Conservation (phyloP, 2,113 vertebrate genomes). For the Pituophis catenifer region DNA sequence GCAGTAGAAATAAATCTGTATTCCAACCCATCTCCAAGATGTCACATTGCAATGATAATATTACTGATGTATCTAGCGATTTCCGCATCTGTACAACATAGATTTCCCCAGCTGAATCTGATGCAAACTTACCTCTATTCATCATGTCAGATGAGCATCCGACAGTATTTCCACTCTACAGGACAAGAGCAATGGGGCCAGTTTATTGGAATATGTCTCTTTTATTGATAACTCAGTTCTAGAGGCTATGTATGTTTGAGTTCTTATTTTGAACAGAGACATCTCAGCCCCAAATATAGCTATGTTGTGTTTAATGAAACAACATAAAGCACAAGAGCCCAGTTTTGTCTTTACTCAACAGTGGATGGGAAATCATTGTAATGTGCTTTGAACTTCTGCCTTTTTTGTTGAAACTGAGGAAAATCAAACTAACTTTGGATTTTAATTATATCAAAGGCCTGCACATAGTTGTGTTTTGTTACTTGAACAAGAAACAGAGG, state of each 20-base stretch:
- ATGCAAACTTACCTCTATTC: not conserved
- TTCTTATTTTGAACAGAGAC: constrained; percentile 13
- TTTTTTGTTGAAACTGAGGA: not conserved
- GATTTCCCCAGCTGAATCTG: constrained; percentile 32
- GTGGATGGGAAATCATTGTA: not conserved
- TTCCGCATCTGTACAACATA: constrained; percentile 14
- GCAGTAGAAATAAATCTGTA: constrained; percentile 15
- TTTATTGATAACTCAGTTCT: constrained; percentile 34
- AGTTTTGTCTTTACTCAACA: constrained; percentile 8
- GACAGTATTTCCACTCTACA: constrained; percentile 10
- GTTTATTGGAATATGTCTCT: constrained; percentile 11
- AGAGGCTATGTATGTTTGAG: not conserved
- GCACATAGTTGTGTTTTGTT: not conserved
- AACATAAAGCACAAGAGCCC: not conserved
- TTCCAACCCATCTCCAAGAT: constrained; percentile 25
- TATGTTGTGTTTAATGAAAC: not conserved
- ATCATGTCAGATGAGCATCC: constrained; percentile 36
- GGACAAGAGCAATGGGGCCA: constrained; percentile 5
- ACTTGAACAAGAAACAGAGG: not conserved
- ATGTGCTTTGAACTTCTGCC: not conserved
- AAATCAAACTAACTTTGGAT: not conserved
- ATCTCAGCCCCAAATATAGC: not conserved
- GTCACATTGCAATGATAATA: constrained; percentile 11
- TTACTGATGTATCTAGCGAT: constrained; percentile 11
- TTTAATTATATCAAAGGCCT: not conserved